Evolutionary conservation across 1,140 invertebrate species (phyloP).

Genomic region (Littorina saxatilis): DNA sequence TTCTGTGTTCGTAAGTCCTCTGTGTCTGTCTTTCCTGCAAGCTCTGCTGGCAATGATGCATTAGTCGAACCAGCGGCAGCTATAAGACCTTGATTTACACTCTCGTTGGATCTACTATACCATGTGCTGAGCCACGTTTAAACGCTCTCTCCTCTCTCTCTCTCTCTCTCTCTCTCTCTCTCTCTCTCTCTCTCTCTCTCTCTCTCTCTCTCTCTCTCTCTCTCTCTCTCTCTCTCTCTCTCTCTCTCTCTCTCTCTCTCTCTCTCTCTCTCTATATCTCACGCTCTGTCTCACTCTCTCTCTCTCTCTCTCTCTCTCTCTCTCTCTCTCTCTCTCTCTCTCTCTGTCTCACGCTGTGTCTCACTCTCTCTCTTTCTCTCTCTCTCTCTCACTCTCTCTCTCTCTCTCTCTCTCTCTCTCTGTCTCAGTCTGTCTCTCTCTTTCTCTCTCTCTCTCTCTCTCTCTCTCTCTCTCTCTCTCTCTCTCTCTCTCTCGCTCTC

Average conservation of each 20-base stretch:
- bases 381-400: conserved; percentile 35
- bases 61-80: too few relatives aligned
- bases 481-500: conserved; percentile 16
- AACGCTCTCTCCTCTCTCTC: too few relatives aligned
- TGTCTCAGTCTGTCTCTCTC: conserved; percentile 29
- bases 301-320: conserved; percentile 24
- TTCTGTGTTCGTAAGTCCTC: too few relatives aligned
- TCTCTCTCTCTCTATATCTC: conserved; percentile 16
- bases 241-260: conserved; percentile 16
- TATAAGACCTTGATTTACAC: too few relatives aligned
- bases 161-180: background rate
- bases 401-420: conserved; percentile 36
- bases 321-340: conserved; percentile 18
- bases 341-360: conserved; percentile 9
- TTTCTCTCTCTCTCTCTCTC: background rate
- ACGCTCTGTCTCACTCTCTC: conserved; percentile 9
- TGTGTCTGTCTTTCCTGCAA: too few relatives aligned
- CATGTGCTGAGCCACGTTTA: too few relatives aligned
- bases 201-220: conserved; percentile 16
- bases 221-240: conserved; percentile 23
- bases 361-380: conserved; percentile 29
- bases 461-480: conserved; percentile 20
- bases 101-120: too few relatives aligned
- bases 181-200: conserved; percentile 9
- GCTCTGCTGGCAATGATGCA: too few relatives aligned